Conservation (phyloP, 2,888 invertebrate species). For the Microplitis deprimator region DNA sequence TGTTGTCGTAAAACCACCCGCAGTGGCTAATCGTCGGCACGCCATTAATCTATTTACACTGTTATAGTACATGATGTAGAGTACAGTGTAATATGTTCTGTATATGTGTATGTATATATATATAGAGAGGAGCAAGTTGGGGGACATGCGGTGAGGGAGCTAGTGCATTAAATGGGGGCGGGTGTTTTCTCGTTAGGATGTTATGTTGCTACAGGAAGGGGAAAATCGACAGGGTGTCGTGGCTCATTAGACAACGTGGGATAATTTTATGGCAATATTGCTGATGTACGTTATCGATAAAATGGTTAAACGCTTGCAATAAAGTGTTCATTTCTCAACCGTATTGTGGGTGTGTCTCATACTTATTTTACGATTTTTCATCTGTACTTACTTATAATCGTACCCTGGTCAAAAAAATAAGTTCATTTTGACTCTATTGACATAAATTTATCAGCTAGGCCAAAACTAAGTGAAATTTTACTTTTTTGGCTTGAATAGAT, state of each 20-base stretch:
- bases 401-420: no score
- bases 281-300: not conserved
- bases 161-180: conserved; percentile 50
- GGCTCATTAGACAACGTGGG: conserved; percentile 64
- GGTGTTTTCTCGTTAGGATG: conserved; percentile 7
- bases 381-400: not conserved
- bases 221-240: conserved; percentile 55
- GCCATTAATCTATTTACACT: conserved; percentile 60
- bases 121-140: not conserved
- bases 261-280: conserved; percentile 40
- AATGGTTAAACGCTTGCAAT: not conserved
- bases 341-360: not conserved
- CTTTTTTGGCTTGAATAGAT: no score
- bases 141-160: conserved; percentile 25
- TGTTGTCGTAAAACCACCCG: conserved; percentile 49
- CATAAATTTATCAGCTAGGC: no score
- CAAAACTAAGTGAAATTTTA: no score
- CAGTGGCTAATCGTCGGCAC: conserved; percentile 53
- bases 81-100: conserved; percentile 22
- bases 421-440: no score
- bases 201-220: conserved; percentile 13
- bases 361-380: not conserved
- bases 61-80: conserved; percentile 54
- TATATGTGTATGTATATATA: not conserved
- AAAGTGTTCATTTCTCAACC: not conserved